These are phyloP conservation scores for Thomomys bottae DNA, from an alignment of 2,113 vertebrate genomes.

Conservation along the genomic window DNA sequence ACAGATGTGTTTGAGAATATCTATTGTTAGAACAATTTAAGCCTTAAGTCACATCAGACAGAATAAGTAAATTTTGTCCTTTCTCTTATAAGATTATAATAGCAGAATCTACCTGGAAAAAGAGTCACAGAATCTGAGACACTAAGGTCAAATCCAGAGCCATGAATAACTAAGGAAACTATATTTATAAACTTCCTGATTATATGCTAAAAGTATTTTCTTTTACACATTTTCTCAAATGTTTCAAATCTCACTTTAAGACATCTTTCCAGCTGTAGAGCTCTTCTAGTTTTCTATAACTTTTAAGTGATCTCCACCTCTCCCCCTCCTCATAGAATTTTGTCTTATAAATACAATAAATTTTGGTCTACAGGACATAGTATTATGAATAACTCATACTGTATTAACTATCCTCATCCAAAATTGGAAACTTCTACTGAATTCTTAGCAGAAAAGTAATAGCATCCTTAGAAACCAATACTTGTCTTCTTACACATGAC, in stretches of 20 bases:
- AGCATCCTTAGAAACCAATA: not conserved
- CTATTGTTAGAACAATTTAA: not conserved
- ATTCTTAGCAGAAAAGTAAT: slow-evolving; percentile 41
- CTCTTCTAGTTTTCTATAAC: slow-evolving; percentile 16
- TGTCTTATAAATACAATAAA: slow-evolving; percentile 51
- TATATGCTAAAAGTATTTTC: not conserved
- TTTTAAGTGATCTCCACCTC: slow-evolving; percentile 2
- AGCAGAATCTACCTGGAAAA: not conserved
- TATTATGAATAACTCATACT: not conserved
- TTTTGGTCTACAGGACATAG: not conserved
- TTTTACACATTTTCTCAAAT: slow-evolving; percentile 12
- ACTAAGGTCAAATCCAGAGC: slow-evolving; percentile 27
- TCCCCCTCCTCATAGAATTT: not conserved
- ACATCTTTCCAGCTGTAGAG: not conserved
- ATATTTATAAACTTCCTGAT: not conserved
- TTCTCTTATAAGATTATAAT: not conserved
- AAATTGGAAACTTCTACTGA: not conserved
- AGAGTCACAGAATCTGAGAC: slow-evolving; percentile 27
- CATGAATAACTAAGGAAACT: not conserved
- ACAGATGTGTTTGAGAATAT: not conserved
- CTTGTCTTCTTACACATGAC: not conserved
- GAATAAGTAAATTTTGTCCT: slow-evolving; percentile 6
- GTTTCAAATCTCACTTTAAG: slow-evolving; percentile 26
- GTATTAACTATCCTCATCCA: slow-evolving; percentile 8
- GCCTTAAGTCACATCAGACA: not conserved